Evolutionary conservation across 2,888 invertebrate genomes (phyloP).

Genomic region (Schizotus pectinicornis): DNA sequence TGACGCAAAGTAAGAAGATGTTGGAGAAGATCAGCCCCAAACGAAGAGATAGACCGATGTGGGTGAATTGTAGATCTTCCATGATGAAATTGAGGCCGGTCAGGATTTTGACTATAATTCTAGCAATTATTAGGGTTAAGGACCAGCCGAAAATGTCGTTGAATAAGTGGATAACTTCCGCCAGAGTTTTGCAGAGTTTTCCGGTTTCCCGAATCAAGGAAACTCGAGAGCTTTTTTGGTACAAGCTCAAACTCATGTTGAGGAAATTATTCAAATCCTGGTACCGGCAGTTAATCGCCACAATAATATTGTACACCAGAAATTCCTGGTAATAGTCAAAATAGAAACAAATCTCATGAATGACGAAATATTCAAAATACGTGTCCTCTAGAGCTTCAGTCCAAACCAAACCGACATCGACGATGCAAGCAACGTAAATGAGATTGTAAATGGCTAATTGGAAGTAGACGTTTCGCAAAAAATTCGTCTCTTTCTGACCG

Average conservation of each 20-base stretch:
- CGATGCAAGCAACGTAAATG: too few relatives aligned
- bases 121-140: neutral
- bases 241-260: neutral
- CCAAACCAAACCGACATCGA: too few relatives aligned
- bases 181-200: neutral
- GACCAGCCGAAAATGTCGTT: neutral
- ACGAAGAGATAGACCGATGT: neutral
- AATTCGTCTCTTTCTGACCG: too few relatives aligned
- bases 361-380: too few relatives aligned
- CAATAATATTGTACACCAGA: neutral
- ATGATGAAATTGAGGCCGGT: neutral
- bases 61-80: neutral
- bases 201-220: neutral
- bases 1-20: neutral
- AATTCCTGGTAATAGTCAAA: neutral
- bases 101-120: neutral
- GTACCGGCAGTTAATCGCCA: neutral
- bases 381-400: too few relatives aligned
- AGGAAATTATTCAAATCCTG: neutral
- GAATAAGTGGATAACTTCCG: neutral
- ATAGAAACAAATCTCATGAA: too few relatives aligned
- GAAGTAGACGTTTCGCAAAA: too few relatives aligned
- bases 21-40: neutral
- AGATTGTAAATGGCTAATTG: too few relatives aligned
- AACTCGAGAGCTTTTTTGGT: neutral